Evolutionary conservation across 2,113 vertebrate species (phyloP).

Genomic region (Cyprinodon tularosa): DNA sequence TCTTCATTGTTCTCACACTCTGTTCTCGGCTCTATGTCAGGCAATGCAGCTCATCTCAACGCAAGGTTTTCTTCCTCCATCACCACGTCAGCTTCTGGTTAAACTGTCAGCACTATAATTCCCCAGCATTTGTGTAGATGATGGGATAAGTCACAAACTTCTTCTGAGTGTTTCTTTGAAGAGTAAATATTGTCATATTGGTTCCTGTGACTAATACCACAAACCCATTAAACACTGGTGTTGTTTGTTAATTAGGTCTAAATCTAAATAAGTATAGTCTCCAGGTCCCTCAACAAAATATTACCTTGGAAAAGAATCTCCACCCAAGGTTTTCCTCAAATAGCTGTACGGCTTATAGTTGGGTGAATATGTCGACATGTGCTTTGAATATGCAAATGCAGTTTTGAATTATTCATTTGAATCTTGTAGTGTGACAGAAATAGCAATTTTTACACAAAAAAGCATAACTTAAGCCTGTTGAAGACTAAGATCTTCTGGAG

Average conservation of each 20-base stretch:
- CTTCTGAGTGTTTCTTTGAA: background rate
- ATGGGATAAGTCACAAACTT: constrained; percentile 18
- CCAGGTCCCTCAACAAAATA: background rate
- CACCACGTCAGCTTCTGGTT: constrained; percentile 12
- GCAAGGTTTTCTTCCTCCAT: constrained; percentile 13
- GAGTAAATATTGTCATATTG: background rate
- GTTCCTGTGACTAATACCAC: background rate
- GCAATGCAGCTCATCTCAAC: constrained; percentile 2
- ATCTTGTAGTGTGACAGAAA: background rate
- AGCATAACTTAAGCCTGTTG: too few species aligned
- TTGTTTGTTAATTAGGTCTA: background rate
- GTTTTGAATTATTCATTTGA: background rate
- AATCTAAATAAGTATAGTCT: background rate
- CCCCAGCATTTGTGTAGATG: constrained; percentile 5
- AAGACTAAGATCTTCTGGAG: too few species aligned
- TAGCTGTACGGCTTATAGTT: background rate
- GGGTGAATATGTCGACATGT: background rate
- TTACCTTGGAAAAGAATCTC: background rate
- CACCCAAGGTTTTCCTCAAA: background rate
- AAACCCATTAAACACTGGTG: background rate
- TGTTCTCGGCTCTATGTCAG: constrained; percentile 44
- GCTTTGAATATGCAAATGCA: background rate
- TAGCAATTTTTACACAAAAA: background rate
- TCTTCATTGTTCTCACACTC: constrained; percentile 66
- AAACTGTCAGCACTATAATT: background rate